These are phyloP conservation scores for Mesorhabditis belari DNA, from an alignment of 2,888 invertebrate genomes.

Conservation along the genomic window DNA sequence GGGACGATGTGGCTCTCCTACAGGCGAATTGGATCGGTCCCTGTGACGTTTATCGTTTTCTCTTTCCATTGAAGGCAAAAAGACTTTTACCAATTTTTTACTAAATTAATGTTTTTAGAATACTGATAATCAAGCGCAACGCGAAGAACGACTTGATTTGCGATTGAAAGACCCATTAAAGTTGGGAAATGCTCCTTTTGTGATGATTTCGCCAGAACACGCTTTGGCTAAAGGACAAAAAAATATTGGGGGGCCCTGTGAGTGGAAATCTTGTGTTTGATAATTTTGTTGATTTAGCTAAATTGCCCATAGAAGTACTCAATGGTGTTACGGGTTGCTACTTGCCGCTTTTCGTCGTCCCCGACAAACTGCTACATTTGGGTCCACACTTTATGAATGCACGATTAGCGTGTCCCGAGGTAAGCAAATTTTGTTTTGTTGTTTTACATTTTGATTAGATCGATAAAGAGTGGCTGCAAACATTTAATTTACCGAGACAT, in stretches of 20 bases:
- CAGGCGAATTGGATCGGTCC: constrained; percentile 56
- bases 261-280: constrained; percentile 4
- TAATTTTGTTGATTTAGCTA: too few relatives aligned
- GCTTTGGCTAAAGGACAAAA: constrained; percentile 17
- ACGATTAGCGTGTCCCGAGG: not conserved
- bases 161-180: constrained; percentile 28
- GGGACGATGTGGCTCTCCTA: constrained; percentile 48
- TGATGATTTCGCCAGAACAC: constrained; percentile 35
- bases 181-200: constrained; percentile 32
- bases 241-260: constrained; percentile 13
- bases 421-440: not conserved
- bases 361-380: constrained; percentile 4
- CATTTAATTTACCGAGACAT: constrained; percentile 1
- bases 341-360: constrained; percentile 38
- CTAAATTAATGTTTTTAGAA: too few relatives aligned
- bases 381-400: not conserved
- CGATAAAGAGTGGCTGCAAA: not conserved
- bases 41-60: constrained; percentile 48
- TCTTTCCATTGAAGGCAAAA: constrained; percentile 41
- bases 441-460: not conserved
- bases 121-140: too few relatives aligned
- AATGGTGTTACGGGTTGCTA: constrained; percentile 42
- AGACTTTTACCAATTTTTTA: too few relatives aligned
- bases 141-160: constrained; percentile 38
- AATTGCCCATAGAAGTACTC: constrained; percentile 18